Evolutionary conservation across 2,113 vertebrate species (phyloP), one percentile per base, ranked within the genome.

Genomic region (Chaetura pelagica): DNA sequence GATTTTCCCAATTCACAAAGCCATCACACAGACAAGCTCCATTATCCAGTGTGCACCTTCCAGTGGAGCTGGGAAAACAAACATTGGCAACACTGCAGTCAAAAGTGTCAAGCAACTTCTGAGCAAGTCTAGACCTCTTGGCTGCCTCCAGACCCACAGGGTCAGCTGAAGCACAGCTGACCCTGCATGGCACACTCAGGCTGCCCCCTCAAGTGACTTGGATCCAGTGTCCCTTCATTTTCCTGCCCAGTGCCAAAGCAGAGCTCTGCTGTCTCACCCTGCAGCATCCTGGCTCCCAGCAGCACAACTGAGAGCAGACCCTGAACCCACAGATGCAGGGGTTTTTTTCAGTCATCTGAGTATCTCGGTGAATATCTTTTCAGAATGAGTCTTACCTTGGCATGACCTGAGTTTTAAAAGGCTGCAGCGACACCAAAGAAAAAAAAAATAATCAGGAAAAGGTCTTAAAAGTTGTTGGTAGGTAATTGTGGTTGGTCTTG

Each of bases 41-140:
- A 4, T 57, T 7, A 52, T 4, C 76, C 64, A 27, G 29, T 0
- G 3, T 4, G 32, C 1, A 19, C 27, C 35, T 68, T 69, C 8
- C 76, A 74, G 34, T 1, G 4, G 32, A 79, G 44, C 52, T 32
- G 35, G 12, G 12, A 71, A 63, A 92, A 44, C 55, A 58, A 86
- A 75, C 55, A 5, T 0, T n/a, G 15, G 67, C 35, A 57, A 4
- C 54, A 7, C 24, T 4, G 0, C 32, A 15, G 66, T 3, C 19
- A 38, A 17, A 52, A 74, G 21, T 0, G 4, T 16, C 57, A 16
- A 66, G 26, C 51, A 62, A 40, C 4, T 9, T 2, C 69, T 5
- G 30, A 44, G 55, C 30, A 62, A 6, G 35, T 7, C 58, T 27
- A 75, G 21, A 72, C 32, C 26, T 4, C 85, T 52, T 10, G 14